Evolutionary conservation across 2,888 invertebrate species (phyloP).

Genomic region (Hirtodrosophila duncani): DNA sequence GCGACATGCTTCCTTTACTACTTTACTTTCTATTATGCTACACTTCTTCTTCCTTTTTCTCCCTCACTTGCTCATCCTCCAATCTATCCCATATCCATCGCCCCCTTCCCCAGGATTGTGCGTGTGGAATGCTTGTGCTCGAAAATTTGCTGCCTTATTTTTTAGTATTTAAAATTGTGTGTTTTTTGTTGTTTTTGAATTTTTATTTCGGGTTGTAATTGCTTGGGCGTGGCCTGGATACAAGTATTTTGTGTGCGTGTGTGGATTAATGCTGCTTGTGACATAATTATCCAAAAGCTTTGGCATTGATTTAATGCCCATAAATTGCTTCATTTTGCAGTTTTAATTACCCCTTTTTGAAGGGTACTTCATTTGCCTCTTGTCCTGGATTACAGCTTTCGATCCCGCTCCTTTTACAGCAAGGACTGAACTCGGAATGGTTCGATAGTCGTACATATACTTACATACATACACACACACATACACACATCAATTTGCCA

Average conservation of each 20-base stretch:
- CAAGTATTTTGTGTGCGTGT: conserved; percentile 3
- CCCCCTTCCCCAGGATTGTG: neutral
- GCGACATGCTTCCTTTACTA: conserved; percentile 42
- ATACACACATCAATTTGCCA: too few species aligned
- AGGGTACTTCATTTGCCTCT: too few species aligned
- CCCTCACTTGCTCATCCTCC: neutral
- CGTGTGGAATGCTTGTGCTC: conserved; percentile 4
- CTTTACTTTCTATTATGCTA: conserved; percentile 33
- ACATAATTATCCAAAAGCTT: conserved; percentile 24
- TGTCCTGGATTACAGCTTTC: too few species aligned
- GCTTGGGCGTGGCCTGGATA: conserved; percentile 36
- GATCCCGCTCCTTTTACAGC: too few species aligned
- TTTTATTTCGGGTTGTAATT: too few species aligned
- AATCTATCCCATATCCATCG: too few species aligned
- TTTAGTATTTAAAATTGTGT: conserved; percentile 23
- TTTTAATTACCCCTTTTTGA: conserved; percentile 43
- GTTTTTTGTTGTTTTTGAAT: conserved; percentile 30
- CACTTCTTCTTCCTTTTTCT: neutral
- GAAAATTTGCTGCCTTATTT: conserved; percentile 31
- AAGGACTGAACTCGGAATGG: too few species aligned
- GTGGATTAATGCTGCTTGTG: neutral
- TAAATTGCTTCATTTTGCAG: conserved; percentile 41
- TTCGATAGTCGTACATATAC: too few species aligned
- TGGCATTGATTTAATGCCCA: conserved; percentile 44
- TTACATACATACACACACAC: too few species aligned